Evolutionary conservation across 2,888 invertebrate genomes (phyloP).

Genomic region (Stenurella melanura): DNA sequence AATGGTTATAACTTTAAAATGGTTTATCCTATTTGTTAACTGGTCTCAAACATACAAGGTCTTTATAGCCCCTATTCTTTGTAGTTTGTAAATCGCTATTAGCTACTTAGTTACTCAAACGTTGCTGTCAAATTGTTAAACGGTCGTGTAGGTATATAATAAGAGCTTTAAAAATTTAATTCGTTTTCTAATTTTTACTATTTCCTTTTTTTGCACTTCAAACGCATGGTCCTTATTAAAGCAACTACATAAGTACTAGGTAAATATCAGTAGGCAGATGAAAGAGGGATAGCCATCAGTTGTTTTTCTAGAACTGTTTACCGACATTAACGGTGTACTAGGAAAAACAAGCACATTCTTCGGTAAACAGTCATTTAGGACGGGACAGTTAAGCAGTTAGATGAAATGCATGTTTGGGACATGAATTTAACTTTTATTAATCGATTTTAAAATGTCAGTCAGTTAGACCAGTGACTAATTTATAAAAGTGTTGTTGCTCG

Average conservation of each 20-base stretch:
- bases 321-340: not conserved
- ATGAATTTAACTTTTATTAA: no score
- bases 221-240: conserved; percentile 41
- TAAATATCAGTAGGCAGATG: conserved; percentile 37
- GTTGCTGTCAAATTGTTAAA: conserved; percentile 65
- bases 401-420: no score
- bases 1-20: conserved; percentile 70
- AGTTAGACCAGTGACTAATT: no score
- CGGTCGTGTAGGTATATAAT: conserved; percentile 68
- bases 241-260: conserved; percentile 40
- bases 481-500: no score
- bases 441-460: no score
- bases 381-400: no score
- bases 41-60: conserved; percentile 66
- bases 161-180: conserved; percentile 64
- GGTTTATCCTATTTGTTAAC: conserved; percentile 71
- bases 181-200: conserved; percentile 62
- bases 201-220: conserved; percentile 52
- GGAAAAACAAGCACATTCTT: not conserved
- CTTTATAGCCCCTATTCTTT: conserved; percentile 71
- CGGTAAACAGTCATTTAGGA: no score
- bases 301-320: conserved; percentile 16
- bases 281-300: conserved; percentile 14
- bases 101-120: conserved; percentile 63
- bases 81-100: conserved; percentile 67